These are phyloP conservation scores for Bombylius discolor DNA, from an alignment of 2,888 invertebrate genomes.

Conservation along the genomic window DNA sequence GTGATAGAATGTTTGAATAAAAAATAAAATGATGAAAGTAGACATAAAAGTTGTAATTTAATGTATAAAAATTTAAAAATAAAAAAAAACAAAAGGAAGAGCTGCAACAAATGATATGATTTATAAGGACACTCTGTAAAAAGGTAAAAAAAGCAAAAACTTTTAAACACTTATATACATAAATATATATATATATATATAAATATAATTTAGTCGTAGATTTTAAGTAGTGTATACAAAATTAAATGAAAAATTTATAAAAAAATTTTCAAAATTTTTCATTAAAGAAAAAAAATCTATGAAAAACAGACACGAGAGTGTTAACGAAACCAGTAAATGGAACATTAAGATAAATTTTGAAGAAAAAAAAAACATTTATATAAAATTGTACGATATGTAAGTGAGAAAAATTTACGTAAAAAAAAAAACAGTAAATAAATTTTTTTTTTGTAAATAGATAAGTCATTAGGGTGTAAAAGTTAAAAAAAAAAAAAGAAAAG, in stretches of 20 bases:
- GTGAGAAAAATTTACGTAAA: neutral
- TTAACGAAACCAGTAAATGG: neutral
- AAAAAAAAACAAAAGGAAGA: conserved; percentile 1
- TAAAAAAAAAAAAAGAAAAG: neutral
- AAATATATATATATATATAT: neutral
- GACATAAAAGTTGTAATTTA: neutral
- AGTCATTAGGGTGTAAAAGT: conserved; percentile 29
- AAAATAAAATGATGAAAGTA: neutral
- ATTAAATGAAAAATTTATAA: neutral
- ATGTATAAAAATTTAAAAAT: neutral
- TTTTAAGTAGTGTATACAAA: neutral
- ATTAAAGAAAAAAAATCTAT: no score
- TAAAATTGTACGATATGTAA: neutral
- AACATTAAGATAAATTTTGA: neutral
- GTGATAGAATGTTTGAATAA: neutral
- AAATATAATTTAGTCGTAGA: neutral
- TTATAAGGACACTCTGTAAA: conserved; percentile 7
- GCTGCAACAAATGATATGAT: neutral
- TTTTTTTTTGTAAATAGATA: conserved; percentile 31
- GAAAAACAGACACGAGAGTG: no score
- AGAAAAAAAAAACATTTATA: neutral
- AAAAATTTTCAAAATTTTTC: no score
- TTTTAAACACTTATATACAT: neutral
- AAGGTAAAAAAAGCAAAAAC: conserved; percentile 2
- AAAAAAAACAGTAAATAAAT: neutral